A percentile compares a stretch with the other conserved stretches of the same genome.
These are phyloP conservation scores for Chaetoderma sp. DNA, from an alignment of 2,888 invertebrate genomes.

Conservation along the genomic window DNA sequence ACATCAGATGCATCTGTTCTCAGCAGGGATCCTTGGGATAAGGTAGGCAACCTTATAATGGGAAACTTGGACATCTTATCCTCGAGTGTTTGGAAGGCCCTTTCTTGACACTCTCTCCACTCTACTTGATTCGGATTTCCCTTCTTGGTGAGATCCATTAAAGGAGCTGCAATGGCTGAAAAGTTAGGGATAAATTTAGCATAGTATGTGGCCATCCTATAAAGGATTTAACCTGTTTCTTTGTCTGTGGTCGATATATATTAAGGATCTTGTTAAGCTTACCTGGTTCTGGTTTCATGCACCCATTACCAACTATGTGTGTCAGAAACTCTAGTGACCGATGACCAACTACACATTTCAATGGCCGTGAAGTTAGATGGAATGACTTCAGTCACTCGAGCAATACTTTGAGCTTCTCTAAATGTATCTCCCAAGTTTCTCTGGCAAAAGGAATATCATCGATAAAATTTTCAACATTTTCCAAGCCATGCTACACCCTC, in stretches of 20 bases:
- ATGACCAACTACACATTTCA: slow-evolving; percentile 17
- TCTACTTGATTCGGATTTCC: slow-evolving; percentile 11
- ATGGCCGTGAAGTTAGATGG: not conserved
- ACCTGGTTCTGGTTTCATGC: not conserved
- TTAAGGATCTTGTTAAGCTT: slow-evolving; percentile 10
- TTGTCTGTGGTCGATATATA: not conserved
- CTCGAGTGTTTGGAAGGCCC: slow-evolving; percentile 27
- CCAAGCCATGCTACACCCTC: slow-evolving; percentile 8
- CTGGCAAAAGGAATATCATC: too few relatives aligned
- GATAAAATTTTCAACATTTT: slow-evolving; percentile 8
- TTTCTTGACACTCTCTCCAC: slow-evolving; percentile 20
- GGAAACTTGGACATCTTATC: slow-evolving; percentile 11
- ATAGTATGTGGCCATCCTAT: slow-evolving; percentile 18
- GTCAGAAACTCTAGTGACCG: slow-evolving; percentile 9
- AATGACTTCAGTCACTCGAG: not conserved
- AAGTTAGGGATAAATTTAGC: slow-evolving; percentile 17
- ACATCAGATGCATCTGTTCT: slow-evolving; percentile 37
- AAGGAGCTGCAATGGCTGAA: slow-evolving; percentile 29
- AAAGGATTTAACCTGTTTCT: slow-evolving; percentile 13
- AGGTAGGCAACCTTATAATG: slow-evolving; percentile 34
- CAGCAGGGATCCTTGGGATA: slow-evolving; percentile 25
- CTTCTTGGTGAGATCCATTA: slow-evolving; percentile 32
- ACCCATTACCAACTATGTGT: slow-evolving; percentile 2
- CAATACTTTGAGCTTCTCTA: not conserved
- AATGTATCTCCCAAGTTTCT: slow-evolving; percentile 9